Evolutionary conservation across 2,888 invertebrate species (phyloP).

Genomic region (Ashinkailepas kermadecensis): DNA sequence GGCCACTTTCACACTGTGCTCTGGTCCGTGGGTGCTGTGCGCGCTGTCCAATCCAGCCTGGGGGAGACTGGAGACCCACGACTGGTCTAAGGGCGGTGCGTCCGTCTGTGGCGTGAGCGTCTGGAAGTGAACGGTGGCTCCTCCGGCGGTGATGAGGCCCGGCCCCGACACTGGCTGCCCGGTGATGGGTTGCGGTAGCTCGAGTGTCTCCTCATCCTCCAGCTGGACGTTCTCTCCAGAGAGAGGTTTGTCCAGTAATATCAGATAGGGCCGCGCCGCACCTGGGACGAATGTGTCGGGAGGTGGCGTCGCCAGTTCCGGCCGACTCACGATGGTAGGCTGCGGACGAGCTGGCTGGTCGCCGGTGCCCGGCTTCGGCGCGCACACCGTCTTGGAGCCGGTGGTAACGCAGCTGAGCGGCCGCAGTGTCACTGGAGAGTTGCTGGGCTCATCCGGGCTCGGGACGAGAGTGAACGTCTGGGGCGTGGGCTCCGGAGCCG

Average conservation of each 20-base stretch:
- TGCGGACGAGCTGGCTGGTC: background rate
- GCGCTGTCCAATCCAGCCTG: background rate
- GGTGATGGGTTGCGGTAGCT: background rate
- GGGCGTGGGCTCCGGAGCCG: background rate
- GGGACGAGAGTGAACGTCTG: background rate
- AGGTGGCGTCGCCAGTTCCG: background rate
- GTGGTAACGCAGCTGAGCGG: background rate
- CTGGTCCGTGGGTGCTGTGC: background rate
- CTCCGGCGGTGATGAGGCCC: background rate
- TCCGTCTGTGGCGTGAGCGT: too few relatives aligned
- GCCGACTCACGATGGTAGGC: background rate
- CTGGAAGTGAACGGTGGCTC: background rate
- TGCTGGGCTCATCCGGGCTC: background rate
- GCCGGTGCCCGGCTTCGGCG: background rate
- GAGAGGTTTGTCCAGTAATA: background rate
- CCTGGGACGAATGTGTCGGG: background rate
- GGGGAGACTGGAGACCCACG: too few relatives aligned
- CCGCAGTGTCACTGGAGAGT: background rate
- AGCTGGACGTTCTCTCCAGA: background rate
- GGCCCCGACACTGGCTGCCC: background rate
- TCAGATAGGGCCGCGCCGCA: too few relatives aligned
- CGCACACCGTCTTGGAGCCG: background rate
- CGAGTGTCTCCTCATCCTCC: background rate
- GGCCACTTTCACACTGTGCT: background rate
- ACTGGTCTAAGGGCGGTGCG: too few relatives aligned